phyloP scores from a whole-genome alignment of 2,888 invertebrate species.

The Sarcophaga caerulescens region DNA sequence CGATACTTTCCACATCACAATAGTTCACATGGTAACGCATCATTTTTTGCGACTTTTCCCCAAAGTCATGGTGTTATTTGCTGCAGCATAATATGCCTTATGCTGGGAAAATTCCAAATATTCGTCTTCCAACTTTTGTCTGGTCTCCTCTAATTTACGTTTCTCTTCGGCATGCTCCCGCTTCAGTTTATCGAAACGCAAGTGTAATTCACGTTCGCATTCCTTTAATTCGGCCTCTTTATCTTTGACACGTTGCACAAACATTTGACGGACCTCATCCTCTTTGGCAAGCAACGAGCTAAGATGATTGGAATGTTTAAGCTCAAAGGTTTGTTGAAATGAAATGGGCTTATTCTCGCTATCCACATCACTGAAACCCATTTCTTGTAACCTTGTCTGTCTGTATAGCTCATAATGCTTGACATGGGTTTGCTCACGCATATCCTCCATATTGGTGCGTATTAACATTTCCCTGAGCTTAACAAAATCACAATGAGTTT shows the following conservation, averaged over 20 bases:
- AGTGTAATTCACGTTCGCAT: slow-evolving; percentile 96
- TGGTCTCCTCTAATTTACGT: slow-evolving; percentile 33
- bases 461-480: slow-evolving; percentile 99
- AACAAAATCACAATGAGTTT: slow-evolving; percentile 99
- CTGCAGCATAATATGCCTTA: slow-evolving; percentile 31
- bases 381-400: slow-evolving; percentile 93
- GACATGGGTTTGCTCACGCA: slow-evolving; percentile 98
- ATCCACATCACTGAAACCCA: slow-evolving; percentile 97
- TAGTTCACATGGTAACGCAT: background rate
- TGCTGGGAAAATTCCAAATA: slow-evolving; percentile 19
- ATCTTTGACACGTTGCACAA: slow-evolving; percentile 97
- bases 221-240: slow-evolving; percentile 98
- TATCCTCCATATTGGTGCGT: slow-evolving; percentile 99
- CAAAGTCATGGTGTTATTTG: slow-evolving; percentile 49
- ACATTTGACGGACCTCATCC: slow-evolving; percentile 98
- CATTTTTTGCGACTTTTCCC: slow-evolving; percentile 51
- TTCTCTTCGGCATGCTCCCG: slow-evolving; percentile 48
- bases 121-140: slow-evolving; percentile 45
- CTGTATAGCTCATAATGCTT: slow-evolving; percentile 98
- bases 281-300: slow-evolving; percentile 97
- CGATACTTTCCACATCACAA: too few relatives aligned
- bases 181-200: slow-evolving; percentile 82
- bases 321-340: slow-evolving; percentile 97
- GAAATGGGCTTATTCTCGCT: slow-evolving; percentile 93
- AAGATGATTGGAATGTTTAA: slow-evolving; percentile 93